Evolutionary conservation across 2,888 invertebrate species (phyloP), one percentile per base, ranked within the genome.

Genomic region (Ariolimax columbianus): DNA sequence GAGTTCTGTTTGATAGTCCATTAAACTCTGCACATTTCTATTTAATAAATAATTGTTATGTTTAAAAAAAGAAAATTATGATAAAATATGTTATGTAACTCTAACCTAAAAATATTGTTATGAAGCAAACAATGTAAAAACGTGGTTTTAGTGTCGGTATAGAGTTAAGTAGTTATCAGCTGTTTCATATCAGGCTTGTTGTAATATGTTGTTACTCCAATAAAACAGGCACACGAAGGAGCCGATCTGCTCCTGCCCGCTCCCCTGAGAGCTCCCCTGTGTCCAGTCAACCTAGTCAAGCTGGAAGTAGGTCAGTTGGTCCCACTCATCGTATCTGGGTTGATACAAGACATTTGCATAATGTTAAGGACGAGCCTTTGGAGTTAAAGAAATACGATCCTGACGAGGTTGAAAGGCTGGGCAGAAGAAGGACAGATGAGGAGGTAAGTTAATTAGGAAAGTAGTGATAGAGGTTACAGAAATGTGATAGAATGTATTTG

Each of bases 401-500:
- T 90, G 95, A 95, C 91, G 95, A 95, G 92, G 94, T 95, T 89
- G 95, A 95, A 91, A 93, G 94, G 89, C 91, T 95, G 93, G 95
- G 95, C 89, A 93, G 94, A 89, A 93, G 95, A 91, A 92, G 95
- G 91, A 88, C 94, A 91, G 91, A 94, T 89, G 95, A 95, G 30
- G 91, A 93, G 91, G 93, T 93, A 87, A 40, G 7, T 47, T 33
- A 7, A 0, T 30, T 1, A 23, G 3, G 36, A 38, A 23, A 66
- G 30, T 33, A 30, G n/a, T 11, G 66, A 33, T 4, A 33, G 11
- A 30, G 33, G 47, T 6, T n/a, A 47, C 9, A 9, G 14, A 47
- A 9, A 47, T 47, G 14, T 9, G 47, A 47, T 47, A 47, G 47
- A 47, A 47, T 6, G 6, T 6, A 47, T 47, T 9, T 9, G 47